Evolutionary conservation across 2,888 invertebrate genomes (phyloP), one percentile per base, ranked within the genome.

Genomic region (Andrena dorsata): DNA sequence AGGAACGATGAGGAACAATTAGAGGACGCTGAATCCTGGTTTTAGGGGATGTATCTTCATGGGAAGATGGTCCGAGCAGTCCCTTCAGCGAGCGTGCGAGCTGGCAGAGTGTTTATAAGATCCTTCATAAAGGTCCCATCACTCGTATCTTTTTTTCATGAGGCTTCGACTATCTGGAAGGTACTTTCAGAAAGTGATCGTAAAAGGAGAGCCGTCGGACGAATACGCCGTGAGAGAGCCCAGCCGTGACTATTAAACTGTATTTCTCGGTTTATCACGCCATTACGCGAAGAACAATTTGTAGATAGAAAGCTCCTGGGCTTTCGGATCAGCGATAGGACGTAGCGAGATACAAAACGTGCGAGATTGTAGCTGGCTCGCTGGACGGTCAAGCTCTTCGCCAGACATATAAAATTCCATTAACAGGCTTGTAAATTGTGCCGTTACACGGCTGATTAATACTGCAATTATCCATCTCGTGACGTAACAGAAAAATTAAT

Each of bases 331-430:
- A 35, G 58, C 32, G 41, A 28, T 30, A 26, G 13, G 61, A n/a
- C 35, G 10, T 20, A 23, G 13, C 3, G 20, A 32, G 49, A 30
- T 20, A 10, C 32, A 28, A 64, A 26, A 53, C 51, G 30, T 20
- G 41, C 2, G 56, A 23, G 51, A 65, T 23, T 35, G 10, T 7
- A 10, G 16, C 49, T n/a, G 47, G 26, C 30, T 26, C 26, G n/a
- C 2, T 10, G 13, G 26, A 63, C 23, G n/a, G 23, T 61, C 35
- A 13, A 13, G 28, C 60, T 32, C 41, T 47, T 13, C 56, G 13
- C 23, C 1, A 6, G 26, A 49, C 63, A 76, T 68, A 78, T 76
- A 69, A 79, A 79, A 79, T 79, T 79, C 78, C 35, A 79, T 76
- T 63, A 76, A 70, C 41, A 30, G 23, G 28, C 6, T 30, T 28